These are phyloP conservation scores for Motacilla tschutschensis DNA, from an alignment of 2,113 vertebrate species.

Conservation along the genomic window DNA sequence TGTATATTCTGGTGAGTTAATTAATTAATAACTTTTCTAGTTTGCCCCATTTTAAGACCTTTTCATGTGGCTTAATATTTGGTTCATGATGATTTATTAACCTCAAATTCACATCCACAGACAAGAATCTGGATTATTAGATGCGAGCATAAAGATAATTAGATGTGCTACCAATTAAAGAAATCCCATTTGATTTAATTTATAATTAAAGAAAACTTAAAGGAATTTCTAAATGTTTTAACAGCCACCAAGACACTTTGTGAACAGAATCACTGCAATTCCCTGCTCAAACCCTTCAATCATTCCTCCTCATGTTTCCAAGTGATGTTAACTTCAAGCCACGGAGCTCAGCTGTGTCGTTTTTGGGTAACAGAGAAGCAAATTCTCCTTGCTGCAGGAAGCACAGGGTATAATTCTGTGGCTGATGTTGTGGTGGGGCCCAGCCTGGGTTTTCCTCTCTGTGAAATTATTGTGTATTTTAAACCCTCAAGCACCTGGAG, in stretches of 20 bases:
- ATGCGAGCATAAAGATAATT: neutral
- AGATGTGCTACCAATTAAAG: neutral
- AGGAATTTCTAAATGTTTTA: neutral
- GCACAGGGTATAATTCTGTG: conserved; percentile 52
- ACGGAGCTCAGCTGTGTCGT: neutral
- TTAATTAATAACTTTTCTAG: neutral
- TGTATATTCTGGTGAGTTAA: neutral
- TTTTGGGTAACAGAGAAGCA: conserved; percentile 36
- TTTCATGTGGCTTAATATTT: neutral
- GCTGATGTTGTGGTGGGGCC: conserved; percentile 7
- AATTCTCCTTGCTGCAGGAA: conserved; percentile 38
- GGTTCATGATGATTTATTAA: neutral
- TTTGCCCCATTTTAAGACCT: neutral
- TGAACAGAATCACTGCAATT: neutral
- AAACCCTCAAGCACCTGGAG: neutral
- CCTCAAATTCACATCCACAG: neutral
- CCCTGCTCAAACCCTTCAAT: neutral
- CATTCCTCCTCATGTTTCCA: neutral
- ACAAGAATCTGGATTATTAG: neutral
- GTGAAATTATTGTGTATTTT: neutral
- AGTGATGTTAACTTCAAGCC: conserved; percentile 3
- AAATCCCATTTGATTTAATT: neutral
- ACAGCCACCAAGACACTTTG: neutral
- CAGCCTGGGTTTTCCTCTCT: neutral
- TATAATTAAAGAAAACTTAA: neutral